phyloP scores from a whole-genome alignment of 2,113 vertebrate species.

The Coptodon rendalli region DNA sequence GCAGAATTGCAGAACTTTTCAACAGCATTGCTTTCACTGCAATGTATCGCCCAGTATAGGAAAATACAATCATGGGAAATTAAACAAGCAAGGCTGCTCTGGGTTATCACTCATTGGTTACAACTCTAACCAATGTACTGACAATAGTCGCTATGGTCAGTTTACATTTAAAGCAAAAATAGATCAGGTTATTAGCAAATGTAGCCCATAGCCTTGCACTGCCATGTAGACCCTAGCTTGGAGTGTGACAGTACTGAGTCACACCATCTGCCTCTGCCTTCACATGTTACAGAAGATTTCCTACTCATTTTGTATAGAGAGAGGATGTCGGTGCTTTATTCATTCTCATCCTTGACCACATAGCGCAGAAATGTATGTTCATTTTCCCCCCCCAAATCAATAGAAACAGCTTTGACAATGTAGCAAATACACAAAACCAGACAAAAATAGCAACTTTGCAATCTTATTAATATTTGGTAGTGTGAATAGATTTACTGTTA shows the following conservation, averaged over 20 bases:
- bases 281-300: neutral
- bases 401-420: neutral
- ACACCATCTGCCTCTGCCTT: neutral
- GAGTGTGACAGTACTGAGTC: neutral
- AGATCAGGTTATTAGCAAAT: neutral
- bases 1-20: neutral
- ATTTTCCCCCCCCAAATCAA: fast-evolving
- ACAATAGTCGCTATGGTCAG: neutral
- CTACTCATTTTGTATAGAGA: neutral
- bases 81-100: neutral
- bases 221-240: neutral
- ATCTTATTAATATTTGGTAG: neutral
- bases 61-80: neutral
- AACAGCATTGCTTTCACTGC: neutral
- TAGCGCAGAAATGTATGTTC: neutral
- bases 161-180: neutral
- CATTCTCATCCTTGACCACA: neutral
- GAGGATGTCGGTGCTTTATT: neutral
- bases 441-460: neutral
- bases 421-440: neutral
- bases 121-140: neutral
- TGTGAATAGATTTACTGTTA: neutral
- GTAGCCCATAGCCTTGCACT: neutral
- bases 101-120: neutral
- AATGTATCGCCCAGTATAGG: neutral